Evolutionary conservation across 92 coral and sea anemone genomes (phyloP).

Genomic region (Anthopleura xanthogrammica): DNA sequence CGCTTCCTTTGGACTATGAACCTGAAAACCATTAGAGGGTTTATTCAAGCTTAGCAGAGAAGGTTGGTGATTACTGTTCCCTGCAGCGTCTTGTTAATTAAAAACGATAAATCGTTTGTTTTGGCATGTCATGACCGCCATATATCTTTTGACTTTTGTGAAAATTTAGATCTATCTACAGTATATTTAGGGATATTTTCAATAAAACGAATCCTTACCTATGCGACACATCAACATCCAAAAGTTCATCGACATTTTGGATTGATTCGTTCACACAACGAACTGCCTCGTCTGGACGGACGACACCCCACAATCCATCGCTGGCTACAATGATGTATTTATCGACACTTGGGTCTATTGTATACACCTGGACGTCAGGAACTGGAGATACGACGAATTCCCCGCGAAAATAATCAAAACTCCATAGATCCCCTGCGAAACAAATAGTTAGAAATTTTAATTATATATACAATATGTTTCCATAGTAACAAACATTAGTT

Average conservation of each 20-base stretch:
- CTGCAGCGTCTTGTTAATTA: no score
- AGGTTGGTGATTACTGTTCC: no score
- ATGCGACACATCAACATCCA: slow-evolving; percentile 84
- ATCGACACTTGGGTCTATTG: slow-evolving; percentile 71
- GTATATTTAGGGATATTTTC: no score
- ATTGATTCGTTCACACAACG: slow-evolving; percentile 77
- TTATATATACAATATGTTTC: neutral
- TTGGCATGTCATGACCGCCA: no score
- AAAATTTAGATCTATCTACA: no score
- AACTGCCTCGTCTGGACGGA: slow-evolving; percentile 88
- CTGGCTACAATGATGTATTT: slow-evolving; percentile 81
- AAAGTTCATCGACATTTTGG: slow-evolving; percentile 62
- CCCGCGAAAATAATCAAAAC: slow-evolving; percentile 84
- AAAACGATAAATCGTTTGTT: no score
- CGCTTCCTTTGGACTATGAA: no score
- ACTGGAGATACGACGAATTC: slow-evolving; percentile 93
- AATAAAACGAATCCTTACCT: slow-evolving; percentile 44
- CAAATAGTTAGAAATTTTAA: neutral
- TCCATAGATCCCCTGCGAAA: slow-evolving; percentile 84
- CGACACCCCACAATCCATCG: slow-evolving; percentile 97
- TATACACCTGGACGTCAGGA: slow-evolving; percentile 86
- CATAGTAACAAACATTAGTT: neutral
- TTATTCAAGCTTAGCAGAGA: no score
- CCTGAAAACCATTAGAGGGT: no score
- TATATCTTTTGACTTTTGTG: no score